phyloP scores from a whole-genome alignment of 2,113 vertebrate species.

The Lophius piscatorius region DNA sequence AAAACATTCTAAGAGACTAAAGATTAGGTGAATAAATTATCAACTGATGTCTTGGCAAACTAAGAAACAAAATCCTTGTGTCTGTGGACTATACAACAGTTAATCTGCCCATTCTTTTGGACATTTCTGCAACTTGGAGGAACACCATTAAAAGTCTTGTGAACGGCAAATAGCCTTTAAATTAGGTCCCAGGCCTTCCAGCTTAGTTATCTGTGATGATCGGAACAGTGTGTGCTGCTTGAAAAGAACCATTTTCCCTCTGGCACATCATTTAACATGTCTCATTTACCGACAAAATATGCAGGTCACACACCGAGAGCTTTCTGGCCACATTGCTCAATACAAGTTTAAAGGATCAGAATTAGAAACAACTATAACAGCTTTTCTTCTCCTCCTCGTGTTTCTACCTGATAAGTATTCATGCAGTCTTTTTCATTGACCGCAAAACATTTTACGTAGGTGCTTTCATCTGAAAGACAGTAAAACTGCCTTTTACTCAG shows the following conservation, averaged over 20 bases:
- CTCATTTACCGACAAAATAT: slow-evolving; percentile 75
- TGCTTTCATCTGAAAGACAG: slow-evolving; percentile 43
- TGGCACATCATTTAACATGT: slow-evolving; percentile 73
- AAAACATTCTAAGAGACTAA: slow-evolving; percentile 35
- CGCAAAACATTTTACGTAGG: slow-evolving; percentile 64
- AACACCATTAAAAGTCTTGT: slow-evolving; percentile 56
- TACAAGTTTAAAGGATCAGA: slow-evolving; percentile 70
- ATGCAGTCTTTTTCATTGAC: slow-evolving; percentile 60
- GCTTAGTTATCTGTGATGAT: slow-evolving; percentile 77
- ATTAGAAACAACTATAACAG: slow-evolving; percentile 67
- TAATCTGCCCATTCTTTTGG: slow-evolving; percentile 25
- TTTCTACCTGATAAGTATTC: slow-evolving; percentile 71
- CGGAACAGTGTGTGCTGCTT: slow-evolving; percentile 73
- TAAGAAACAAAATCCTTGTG: slow-evolving; percentile 20
- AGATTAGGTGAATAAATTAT: slow-evolving; percentile 59
- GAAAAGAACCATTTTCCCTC: slow-evolving; percentile 73
- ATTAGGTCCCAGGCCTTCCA: slow-evolving; percentile 71
- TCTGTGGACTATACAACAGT: slow-evolving; percentile 16
- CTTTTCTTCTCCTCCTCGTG: slow-evolving; percentile 39
- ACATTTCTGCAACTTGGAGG: slow-evolving; percentile 33
- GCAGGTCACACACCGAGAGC: slow-evolving; percentile 71
- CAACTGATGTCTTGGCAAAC: slow-evolving; percentile 33
- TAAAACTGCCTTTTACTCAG: slow-evolving; percentile 35
- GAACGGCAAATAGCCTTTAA: slow-evolving; percentile 74
- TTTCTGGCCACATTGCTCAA: slow-evolving; percentile 68